These are phyloP conservation scores for Zapornia atra DNA, from an alignment of 2,113 vertebrate genomes.

Conservation along the genomic window DNA sequence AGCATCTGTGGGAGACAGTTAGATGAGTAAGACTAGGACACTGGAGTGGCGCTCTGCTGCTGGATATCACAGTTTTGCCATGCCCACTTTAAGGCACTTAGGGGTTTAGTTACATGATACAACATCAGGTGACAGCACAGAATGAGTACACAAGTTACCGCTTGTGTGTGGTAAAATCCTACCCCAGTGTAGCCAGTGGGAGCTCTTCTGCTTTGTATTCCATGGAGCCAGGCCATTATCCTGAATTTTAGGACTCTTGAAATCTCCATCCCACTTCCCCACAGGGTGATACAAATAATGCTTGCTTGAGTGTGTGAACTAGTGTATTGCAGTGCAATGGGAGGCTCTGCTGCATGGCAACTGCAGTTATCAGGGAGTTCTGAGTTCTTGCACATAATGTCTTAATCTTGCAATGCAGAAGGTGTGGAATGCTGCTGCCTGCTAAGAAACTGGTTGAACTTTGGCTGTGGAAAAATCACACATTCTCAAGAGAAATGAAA, in stretches of 20 bases:
- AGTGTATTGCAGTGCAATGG: neutral
- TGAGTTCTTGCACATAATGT: neutral
- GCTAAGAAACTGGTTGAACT: neutral
- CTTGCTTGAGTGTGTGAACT: neutral
- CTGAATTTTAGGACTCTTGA: neutral
- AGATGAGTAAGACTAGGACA: neutral
- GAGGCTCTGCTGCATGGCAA: neutral
- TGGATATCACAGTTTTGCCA: neutral
- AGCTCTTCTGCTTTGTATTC: neutral
- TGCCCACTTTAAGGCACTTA: neutral
- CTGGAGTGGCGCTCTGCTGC: neutral
- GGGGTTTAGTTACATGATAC: neutral
- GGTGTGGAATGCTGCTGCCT: neutral
- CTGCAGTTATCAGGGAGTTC: rapidly evolving
- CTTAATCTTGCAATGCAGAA: neutral
- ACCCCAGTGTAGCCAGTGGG: neutral
- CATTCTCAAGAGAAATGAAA: neutral
- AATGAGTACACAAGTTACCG: neutral
- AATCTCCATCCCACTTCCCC: neutral
- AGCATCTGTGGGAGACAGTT: neutral
- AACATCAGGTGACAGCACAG: neutral
- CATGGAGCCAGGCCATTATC: neutral
- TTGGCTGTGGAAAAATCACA: neutral
- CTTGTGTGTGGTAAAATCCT: neutral
- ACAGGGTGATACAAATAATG: neutral